Conservation (phyloP, 1,140 invertebrate species). For the Drosophila kikkawai region DNA sequence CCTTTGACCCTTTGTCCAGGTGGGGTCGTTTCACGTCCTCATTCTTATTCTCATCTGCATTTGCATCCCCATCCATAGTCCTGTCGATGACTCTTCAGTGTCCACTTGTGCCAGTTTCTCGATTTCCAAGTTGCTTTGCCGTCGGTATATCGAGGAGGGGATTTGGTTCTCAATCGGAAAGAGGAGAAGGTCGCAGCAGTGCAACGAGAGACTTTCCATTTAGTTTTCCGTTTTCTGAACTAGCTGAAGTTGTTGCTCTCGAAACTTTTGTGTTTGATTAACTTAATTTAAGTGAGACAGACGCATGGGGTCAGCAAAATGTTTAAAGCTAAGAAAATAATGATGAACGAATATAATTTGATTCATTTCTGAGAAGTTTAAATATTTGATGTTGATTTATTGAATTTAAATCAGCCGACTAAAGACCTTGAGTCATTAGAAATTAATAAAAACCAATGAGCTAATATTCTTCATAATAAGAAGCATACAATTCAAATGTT, state of each 20-base stretch:
- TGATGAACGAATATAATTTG: neutral
- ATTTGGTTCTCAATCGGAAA: neutral
- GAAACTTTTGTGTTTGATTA: slow-evolving; percentile 29
- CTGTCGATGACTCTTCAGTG: slow-evolving; percentile 42
- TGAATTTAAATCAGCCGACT: neutral
- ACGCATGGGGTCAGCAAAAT: neutral
- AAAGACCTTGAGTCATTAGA: neutral
- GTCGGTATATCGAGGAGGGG: neutral
- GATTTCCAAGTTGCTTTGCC: slow-evolving; percentile 24
- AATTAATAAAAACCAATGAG: slow-evolving; percentile 1
- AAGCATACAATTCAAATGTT: neutral
- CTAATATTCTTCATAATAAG: slow-evolving; percentile 2
- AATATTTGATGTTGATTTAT: neutral
- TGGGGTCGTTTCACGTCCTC: slow-evolving; percentile 18
- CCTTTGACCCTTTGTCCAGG: slow-evolving; percentile 53
- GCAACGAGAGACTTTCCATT: slow-evolving; percentile 14
- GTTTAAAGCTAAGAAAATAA: neutral
- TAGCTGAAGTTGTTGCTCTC: slow-evolving; percentile 24
- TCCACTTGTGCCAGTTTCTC: slow-evolving; percentile 69
- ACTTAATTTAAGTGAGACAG: slow-evolving; percentile 25
- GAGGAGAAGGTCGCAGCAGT: slow-evolving; percentile 26
- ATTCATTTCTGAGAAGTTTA: neutral
- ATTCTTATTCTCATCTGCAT: slow-evolving; percentile 16
- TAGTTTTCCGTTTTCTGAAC: slow-evolving; percentile 20
- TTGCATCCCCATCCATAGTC: slow-evolving; percentile 23